Base-by-base conservation (phyloP, 2,888 invertebrate species). In the Synanthedon formicaeformis region DNA sequence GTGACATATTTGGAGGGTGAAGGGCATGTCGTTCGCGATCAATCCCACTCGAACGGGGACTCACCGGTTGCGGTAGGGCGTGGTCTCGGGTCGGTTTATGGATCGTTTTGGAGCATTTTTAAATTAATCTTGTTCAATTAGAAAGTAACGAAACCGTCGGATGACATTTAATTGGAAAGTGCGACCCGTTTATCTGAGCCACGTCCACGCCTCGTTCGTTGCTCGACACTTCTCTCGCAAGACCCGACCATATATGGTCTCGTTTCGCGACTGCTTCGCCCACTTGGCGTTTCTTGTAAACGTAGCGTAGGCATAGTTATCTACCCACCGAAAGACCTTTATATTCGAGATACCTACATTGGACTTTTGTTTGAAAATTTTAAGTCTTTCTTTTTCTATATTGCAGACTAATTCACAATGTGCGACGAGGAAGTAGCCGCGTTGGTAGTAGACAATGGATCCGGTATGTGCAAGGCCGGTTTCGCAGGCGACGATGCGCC, bases 391-490 rank as follows among this genome's bases (percentile, higher is more conserved):
- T 62, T 60, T 62, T 40, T 54, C 16, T 59, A 54, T 53, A 57
- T 60, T 79, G 52, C 78, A 84, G 82, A 81, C 77, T 82, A 83
- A 82, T 72, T 78, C 73, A 84, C 57, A 75, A 83, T 83, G 84
- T 84, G 83, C 73, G 83, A 84, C 82, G 83, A 81, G 53, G 73
- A 95, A 92, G 95, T 95, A 88, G 95, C 95, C 88, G 95, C 95
- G 82, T 91, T 95, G 89, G 95, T 95, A 79, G 95, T 95, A 77
- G 97, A 97, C 93, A 97, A 97, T 94, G 97, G 97, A 74, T 96
- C 96, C 91, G 97, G 95, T 82, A 96, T 97, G 96, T 96, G 96
- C 93, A 97, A 97, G 84, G 97, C 97, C 85, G 97, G 97, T 66
- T 97, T 97, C 84, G 96, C 97, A 72, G 97, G 97, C 67, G 96